Evolutionary conservation across 1,140 invertebrate species (phyloP).

Genomic region (Leucophenga varia): DNA sequence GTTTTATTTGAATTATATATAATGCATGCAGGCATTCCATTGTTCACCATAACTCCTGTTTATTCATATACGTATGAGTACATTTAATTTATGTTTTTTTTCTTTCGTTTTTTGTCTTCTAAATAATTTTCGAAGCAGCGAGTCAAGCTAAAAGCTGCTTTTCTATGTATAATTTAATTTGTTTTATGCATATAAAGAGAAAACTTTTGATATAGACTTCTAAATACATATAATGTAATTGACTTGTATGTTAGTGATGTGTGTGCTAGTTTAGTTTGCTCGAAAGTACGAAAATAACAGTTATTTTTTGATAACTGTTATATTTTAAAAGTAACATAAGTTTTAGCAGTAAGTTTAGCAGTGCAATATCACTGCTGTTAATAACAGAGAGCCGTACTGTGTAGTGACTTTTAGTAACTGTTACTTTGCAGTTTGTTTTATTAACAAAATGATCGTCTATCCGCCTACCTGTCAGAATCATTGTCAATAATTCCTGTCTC

Average conservation of each 20-base stretch:
- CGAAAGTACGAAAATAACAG: conserved; percentile 13
- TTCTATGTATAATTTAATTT: conserved; percentile 49
- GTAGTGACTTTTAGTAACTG: no score
- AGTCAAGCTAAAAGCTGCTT: conserved; percentile 41
- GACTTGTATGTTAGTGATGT: conserved; percentile 14
- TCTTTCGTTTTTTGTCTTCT: not conserved
- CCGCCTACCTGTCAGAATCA: no score
- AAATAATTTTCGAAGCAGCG: conserved; percentile 3
- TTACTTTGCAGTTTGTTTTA: no score
- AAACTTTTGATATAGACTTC: no score
- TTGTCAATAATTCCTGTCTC: no score
- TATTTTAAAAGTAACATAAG: conserved; percentile 4
- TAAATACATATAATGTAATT: conserved; percentile 43
- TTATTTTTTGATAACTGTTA: conserved; percentile 17
- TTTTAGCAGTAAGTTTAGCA: no score
- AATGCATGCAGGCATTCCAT: no score
- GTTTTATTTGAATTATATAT: conserved; percentile 53
- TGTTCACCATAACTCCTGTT: conserved; percentile 10
- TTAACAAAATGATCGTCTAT: no score
- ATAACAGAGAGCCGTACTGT: no score
- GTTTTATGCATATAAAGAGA: conserved; percentile 24
- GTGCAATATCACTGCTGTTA: no score
- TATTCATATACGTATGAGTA: conserved; percentile 10
- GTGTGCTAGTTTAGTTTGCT: not conserved
- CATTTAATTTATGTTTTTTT: not conserved